Percentiles rank a stretch among this genome's conserved stretches.
phyloP scores from a whole-genome alignment of 2,888 invertebrate genomes.

The Beris chalybata region DNA sequence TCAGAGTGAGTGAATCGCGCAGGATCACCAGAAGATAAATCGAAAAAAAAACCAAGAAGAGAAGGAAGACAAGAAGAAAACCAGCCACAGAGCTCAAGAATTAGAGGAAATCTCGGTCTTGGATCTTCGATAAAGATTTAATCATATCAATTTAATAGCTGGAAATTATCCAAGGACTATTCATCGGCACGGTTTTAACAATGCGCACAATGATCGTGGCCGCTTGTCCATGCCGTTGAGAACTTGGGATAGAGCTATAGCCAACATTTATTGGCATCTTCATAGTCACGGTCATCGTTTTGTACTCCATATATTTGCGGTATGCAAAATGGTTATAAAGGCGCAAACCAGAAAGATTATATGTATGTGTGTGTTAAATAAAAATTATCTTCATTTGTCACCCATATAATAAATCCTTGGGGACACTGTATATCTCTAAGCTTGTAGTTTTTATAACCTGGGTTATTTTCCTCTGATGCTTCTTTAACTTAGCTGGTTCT shows the following conservation, averaged over 20 bases:
- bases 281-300: conserved; percentile 25
- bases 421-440: conserved; percentile 17
- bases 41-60: background rate
- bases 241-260: background rate
- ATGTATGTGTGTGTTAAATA: conserved; percentile 19
- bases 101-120: conserved; percentile 27
- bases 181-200: conserved; percentile 37
- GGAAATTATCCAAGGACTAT: conserved; percentile 37
- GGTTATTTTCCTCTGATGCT: conserved; percentile 1
- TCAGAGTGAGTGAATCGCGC: conserved; percentile 1
- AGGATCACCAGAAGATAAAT: background rate
- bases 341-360: too few relatives aligned
- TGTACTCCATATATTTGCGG: background rate
- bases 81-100: background rate
- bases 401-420: conserved; percentile 35
- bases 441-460: too few relatives aligned
- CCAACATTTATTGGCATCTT: background rate
- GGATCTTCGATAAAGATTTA: conserved; percentile 38
- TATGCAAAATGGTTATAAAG: background rate
- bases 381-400: conserved; percentile 34
- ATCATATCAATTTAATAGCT: conserved; percentile 39
- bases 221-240: too few relatives aligned
- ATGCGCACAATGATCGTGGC: conserved; percentile 28
- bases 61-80: background rate
- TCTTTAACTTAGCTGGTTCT: conserved; percentile 7